Percentiles rank a stretch among this genome's conserved stretches.
These are phyloP conservation scores for Pipistrellus pygmaeus DNA, from an alignment of 2,797 vertebrate species.

Conservation along the genomic window DNA sequence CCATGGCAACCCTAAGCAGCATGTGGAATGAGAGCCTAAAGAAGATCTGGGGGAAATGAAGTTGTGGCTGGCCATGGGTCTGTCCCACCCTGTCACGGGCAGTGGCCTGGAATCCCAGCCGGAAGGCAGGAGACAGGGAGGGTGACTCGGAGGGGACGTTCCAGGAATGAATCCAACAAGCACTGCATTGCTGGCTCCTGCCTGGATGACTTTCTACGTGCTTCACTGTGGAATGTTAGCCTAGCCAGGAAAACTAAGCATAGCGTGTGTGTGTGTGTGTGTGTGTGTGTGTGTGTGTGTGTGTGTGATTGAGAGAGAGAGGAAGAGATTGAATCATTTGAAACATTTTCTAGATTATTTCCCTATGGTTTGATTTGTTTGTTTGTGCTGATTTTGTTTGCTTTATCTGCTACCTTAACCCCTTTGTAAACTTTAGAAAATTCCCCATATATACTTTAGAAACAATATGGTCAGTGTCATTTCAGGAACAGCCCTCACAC, in stretches of 20 bases:
- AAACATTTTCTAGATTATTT: conserved; percentile 24
- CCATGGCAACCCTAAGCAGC: conserved; percentile 90
- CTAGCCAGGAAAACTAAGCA: neutral
- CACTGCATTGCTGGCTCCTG: neutral
- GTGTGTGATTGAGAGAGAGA: neutral
- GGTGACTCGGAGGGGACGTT: neutral
- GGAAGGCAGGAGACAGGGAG: conserved; percentile 69
- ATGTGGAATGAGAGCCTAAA: conserved; percentile 86
- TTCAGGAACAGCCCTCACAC: neutral
- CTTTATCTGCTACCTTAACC: conserved; percentile 13
- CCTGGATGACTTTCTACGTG: neutral
- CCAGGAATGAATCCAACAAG: neutral
- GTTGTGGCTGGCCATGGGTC: conserved; percentile 82
- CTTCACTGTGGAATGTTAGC: neutral
- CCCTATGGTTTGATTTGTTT: neutral
- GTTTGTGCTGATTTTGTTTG: neutral
- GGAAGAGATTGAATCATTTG: neutral
- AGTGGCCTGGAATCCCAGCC: conserved; percentile 75
- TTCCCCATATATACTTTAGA: neutral
- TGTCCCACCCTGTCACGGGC: conserved; percentile 74
- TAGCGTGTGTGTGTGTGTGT: too few species aligned
- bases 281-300: too few species aligned
- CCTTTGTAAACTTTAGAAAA: neutral
- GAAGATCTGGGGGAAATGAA: conserved; percentile 85
- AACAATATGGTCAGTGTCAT: neutral